Base-by-base conservation (phyloP, 2,113 vertebrate genomes). In the Jacana jacana region DNA sequence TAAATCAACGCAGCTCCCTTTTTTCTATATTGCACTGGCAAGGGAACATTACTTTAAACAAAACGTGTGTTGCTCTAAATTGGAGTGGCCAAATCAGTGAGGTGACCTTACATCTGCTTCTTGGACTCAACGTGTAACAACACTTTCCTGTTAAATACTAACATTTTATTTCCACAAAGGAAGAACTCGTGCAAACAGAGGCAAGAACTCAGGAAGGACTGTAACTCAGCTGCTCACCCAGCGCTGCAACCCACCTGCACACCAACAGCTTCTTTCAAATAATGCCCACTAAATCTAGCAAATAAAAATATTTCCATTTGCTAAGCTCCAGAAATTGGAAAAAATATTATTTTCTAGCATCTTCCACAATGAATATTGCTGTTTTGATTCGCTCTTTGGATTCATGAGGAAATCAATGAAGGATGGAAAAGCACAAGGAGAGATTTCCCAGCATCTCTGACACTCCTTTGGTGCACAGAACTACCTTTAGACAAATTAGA, bases 71-170 rank as follows among this genome's bases (percentile, higher is more conserved):
- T 78, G 33, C 15, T 77, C 9, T 61, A 58, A 51, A 61, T 6
- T 52, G 52, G 39, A 93, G 37, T 6, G 24, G 20, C 18, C 83
- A 44, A 12, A 70, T 33, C 30, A 55, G 28, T 39, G 27, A 37
- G 0, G 0, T 4, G 33, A 73, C 0, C 1, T 33, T 63, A 49
- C 6, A 44, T 13, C n/a, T 82, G n/a, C 20, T 48, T 87, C 66
- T 70, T 42, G 31, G 33, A 68, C 40, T 61, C 39, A 82, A 37
- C 8, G 51, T 68, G 13, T 11, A 83, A 70, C 4, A 80, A 75
- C 81, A 57, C 12, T 13, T 91, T n/a, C 33, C 81, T 42, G 10
- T 33, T 55, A 66, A 87, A 90, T 48, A 24, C 42, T 51, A 44
- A 83, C 58, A 82, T 46, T 31, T 58, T n/a, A 77, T 51, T 60